Evolutionary conservation across 2,113 vertebrate genomes (phyloP), one percentile per base, ranked within the genome.

Genomic region (Fregetta grallaria): DNA sequence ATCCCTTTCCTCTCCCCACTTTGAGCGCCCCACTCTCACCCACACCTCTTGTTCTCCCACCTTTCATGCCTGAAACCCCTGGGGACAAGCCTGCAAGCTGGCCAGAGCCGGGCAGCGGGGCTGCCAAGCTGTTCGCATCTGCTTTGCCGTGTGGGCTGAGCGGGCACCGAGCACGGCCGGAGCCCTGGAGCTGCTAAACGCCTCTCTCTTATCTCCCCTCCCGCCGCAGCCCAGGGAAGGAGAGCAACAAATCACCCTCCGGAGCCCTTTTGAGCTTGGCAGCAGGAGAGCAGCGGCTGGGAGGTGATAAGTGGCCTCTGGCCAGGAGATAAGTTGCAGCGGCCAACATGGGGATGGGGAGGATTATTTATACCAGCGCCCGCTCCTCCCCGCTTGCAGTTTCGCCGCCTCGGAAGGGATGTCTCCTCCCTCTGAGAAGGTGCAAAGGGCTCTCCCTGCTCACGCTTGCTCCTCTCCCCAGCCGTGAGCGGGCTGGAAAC

Each of bases 271-370:
- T 0, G 19, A 58, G 59, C 63, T 45, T 76, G 96, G 94, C 89
- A 84, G 70, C 6, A 1, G 76, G 40, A 56, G 15, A 67, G 58
- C 74, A 38, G 79, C 2, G 38, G 21, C 79, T 1, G 8, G 56
- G 66, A 79, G 84, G 77, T 0, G 18, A 12, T 68, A 32, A 36
- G 63, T n/a, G 93, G 91, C 80, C 45, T 5, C 30, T n/a, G 78
- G 94, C 87, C 93, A 95, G 82, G 22, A 95, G 94, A 95, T 96
- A 96, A 97, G 45, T 90, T 36, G 79, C 79, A 63, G 81, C 22
- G 21, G 71, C 21, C 77, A 38, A 29, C 15, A 0, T 3, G 4
- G 34, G 65, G 40, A 42, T 2, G 19, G 88, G 71, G 74, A 70
- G 67, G 88, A 73, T 95, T 93, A 95, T 94, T 96, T 88, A 88